phyloP scores from a whole-genome alignment of 2,888 invertebrate genomes.

The Halocaridina rubra region DNA sequence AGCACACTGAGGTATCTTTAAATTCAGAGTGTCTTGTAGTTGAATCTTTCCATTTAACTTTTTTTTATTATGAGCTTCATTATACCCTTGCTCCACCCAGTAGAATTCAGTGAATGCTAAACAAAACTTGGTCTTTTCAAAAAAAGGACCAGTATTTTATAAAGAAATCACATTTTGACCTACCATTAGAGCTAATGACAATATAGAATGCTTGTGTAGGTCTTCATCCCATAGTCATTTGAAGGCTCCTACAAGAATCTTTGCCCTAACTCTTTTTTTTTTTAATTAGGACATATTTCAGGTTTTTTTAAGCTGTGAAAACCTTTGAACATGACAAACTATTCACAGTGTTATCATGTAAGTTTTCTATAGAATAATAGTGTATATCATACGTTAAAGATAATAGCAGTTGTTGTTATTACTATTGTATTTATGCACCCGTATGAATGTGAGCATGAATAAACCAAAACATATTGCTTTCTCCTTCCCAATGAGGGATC shows the following conservation, averaged over 20 bases:
- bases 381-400: background rate
- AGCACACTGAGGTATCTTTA: too few species aligned
- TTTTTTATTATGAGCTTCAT: background rate
- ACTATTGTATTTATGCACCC: too few species aligned
- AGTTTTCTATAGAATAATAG: background rate
- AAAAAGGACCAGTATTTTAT: too few species aligned
- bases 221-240: background rate
- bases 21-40: too few species aligned
- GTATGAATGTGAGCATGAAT: too few species aligned
- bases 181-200: background rate
- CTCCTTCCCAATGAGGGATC: too few species aligned
- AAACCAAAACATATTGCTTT: too few species aligned
- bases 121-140: background rate
- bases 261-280: background rate
- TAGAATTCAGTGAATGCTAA: constrained; percentile 12
- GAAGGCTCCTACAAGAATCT: background rate
- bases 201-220: background rate
- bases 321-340: background rate
- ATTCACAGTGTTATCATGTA: background rate
- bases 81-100: background rate
- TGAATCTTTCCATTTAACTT: background rate
- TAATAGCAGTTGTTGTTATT: background rate
- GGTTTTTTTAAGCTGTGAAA: constrained; percentile 4
- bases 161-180: background rate
- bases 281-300: background rate